These are phyloP conservation scores for Cardiocondyla obscurior DNA, from an alignment of 1,140 invertebrate genomes.

Conservation along the genomic window DNA sequence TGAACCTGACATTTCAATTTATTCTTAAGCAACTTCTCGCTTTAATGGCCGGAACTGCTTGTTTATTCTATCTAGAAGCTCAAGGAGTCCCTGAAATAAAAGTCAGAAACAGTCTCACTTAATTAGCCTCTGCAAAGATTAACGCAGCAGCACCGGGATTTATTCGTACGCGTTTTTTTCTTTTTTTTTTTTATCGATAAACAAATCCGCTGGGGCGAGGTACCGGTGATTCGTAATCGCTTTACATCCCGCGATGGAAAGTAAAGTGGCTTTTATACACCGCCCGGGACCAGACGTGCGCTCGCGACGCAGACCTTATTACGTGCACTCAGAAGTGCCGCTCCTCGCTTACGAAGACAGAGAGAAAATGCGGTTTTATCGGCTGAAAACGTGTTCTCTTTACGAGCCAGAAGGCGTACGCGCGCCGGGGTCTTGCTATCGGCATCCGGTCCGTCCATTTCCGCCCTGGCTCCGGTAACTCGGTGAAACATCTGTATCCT, in stretches of 20 bases:
- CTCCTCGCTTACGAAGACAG: not conserved
- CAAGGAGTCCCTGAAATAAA: not conserved
- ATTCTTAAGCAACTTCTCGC: not conserved
- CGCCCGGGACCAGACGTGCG: not conserved
- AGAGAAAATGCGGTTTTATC: constrained; percentile 38
- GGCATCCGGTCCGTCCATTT: constrained; percentile 63
- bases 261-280: not conserved
- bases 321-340: not conserved
- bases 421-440: constrained; percentile 48
- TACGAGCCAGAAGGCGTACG: constrained; percentile 26
- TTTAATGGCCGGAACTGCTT: not conserved
- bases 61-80: not conserved
- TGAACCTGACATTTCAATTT: not conserved
- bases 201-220: not conserved
- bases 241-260: not conserved
- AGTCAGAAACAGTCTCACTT: not conserved
- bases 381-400: constrained; percentile 34
- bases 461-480: constrained; percentile 61
- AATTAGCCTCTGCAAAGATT: not conserved
- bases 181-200: no score
- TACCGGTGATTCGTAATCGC: not conserved
- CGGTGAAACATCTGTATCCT: constrained; percentile 61
- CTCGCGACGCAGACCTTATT: not conserved
- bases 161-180: not conserved
- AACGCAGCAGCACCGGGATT: not conserved